Conservation (phyloP, 2,888 invertebrate genomes). For the Eudasyphora cyanicolor region DNA sequence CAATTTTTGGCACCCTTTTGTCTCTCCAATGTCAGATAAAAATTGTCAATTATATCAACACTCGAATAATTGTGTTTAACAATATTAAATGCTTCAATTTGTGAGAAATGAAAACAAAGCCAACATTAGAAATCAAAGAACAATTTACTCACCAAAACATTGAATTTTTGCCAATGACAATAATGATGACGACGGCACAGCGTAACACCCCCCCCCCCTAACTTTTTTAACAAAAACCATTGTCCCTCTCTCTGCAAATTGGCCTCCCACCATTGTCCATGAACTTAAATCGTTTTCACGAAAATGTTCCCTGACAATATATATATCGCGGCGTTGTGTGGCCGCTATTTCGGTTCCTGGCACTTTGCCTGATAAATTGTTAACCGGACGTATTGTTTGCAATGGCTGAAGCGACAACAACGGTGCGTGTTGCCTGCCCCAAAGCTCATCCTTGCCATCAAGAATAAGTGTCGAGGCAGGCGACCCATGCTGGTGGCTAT, state of each 20-base stretch:
- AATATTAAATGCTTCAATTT: no score
- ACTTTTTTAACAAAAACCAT: background rate
- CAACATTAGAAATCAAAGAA: background rate
- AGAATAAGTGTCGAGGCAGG: background rate
- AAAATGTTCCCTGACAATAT: background rate
- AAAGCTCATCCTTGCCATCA: background rate
- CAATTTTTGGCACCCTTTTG: no score
- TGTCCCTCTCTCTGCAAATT: background rate
- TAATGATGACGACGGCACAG: background rate
- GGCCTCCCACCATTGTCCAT: background rate
- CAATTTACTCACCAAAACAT: background rate
- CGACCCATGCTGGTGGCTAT: background rate
- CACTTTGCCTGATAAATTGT: constrained; percentile 48
- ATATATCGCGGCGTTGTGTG: background rate
- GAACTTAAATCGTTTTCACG: background rate
- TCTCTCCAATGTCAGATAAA: background rate
- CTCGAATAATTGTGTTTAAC: no score
- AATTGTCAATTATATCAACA: no score
- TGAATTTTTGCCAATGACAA: background rate
- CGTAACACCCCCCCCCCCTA: background rate
- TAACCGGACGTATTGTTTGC: constrained; percentile 31
- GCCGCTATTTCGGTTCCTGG: background rate
- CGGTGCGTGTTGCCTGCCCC: background rate
- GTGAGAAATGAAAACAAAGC: background rate
- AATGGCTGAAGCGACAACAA: background rate